Base-by-base conservation (phyloP, 2,113 vertebrate species). In the Suricata suricatta region DNA sequence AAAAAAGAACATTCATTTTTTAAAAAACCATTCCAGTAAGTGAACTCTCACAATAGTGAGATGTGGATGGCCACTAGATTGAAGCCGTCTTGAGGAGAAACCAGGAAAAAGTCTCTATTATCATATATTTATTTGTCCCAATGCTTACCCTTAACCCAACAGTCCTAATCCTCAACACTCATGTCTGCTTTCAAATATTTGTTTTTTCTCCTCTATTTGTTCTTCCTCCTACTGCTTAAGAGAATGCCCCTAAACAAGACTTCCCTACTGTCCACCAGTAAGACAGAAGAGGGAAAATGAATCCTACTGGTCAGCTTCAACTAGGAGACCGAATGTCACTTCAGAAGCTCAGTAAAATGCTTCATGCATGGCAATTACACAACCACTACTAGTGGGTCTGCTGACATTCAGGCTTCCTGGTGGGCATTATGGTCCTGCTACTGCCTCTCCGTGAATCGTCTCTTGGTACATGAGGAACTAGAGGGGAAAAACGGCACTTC, bases 261-360 rank as follows among this genome's bases (percentile, higher is more conserved):
- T 69, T 72, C 35, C 52, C 35, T 47, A 19, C 68, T 35, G 14
- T 57, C 66, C 60, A 92, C 66, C 60, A 90, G 41, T 38, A 13
- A 60, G 35, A 77, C 0, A 72, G 25, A 92, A 41, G 13, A 80
- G 17, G 16, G 60, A 72, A 95, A 98, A 93, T 35, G 33, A 95
- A 90, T 64, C 41, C 89, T 63, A 64, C 54, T 77, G 72, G 52
- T 90, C 74, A 94, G 54, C 87, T 96, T 97, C 95, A 79, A 29
- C 89, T 29, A 47, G 44, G 41, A 54, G 83, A 92, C 38, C 13
- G 7, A 38, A 41, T 47, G 60, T 82, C 87, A 81, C 11, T 25
- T 68, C 81, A 82, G 81, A 63, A 86, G 38, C 50, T 93, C 52
- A 64, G 93, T 79, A 82, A 97, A 92, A 91, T 52, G n/a, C 50